Evolutionary conservation across 2,113 vertebrate genomes (phyloP), one percentile per base, ranked within the genome.

Genomic region (Lichenostomus cassidix): DNA sequence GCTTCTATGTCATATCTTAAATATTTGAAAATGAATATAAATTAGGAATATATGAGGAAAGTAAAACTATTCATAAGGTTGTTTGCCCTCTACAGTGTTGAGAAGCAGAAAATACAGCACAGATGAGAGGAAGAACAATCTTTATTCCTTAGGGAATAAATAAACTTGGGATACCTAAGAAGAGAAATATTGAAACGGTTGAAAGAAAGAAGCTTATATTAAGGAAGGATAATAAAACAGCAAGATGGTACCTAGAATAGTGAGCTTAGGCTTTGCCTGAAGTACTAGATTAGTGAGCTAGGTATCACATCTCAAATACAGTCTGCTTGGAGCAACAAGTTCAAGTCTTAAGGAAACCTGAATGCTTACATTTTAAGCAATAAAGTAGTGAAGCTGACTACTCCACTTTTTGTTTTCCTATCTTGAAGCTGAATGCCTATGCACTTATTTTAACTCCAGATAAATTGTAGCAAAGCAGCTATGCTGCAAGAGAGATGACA

Each of bases 21-120:
- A 88, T 96, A 94, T 96, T 96, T 94, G 85, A 94, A 96, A 96
- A 89, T 94, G 58, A 95, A 95, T 93, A 92, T 92, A 81, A 87
- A 94, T 93, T 93, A 92, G 77, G 71, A 92, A 50, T 92, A 81
- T 94, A 68, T 88, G 64, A 83, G 63, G 52, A 96, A 92, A 93
- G 85, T 70, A 92, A 90, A 96, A 87, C 86, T 95, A 68, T 92
- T 94, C 41, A 23, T 95, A 87, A 92, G 69, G 52, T 79, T 76
- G 58, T 86, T 90, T 93, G 83, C 62, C 76, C 85, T 90, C 60
- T 92, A 11, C 76, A 53, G 39, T 73, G 21, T 90, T 60, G 69
- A 89, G 62, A 90, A 90, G 53, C 52, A 92, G 83, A 82, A 92
- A 78, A 90, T 78, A 62, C 14, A 93, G n/a, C 65, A 68, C 58